Conservation (phyloP, 2,797 vertebrate genomes). For the Astyanax mexicanus region DNA sequence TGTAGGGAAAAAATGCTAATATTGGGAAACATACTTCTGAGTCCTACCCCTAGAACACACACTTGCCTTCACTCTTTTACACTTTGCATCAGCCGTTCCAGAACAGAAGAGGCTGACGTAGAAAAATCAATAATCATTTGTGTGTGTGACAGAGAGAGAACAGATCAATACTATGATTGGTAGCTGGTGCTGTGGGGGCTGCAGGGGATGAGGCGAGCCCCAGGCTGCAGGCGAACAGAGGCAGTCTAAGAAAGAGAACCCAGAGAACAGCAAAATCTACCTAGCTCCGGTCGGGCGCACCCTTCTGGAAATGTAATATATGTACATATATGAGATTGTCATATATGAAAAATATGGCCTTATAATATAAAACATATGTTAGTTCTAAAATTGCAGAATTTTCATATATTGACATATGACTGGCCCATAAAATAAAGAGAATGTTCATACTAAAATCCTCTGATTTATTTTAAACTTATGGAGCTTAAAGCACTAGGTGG, state of each 20-base stretch:
- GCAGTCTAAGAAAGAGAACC: slow-evolving; percentile 1
- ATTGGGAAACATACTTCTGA: too few species aligned
- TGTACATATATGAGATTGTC: too few species aligned
- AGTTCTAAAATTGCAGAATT: too few species aligned
- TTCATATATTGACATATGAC: too few species aligned
- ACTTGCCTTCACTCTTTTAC: slow-evolving; percentile 19
- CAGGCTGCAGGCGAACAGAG: neutral
- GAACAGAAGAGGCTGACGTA: slow-evolving; percentile 38
- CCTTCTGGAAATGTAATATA: too few species aligned
- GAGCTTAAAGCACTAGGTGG: too few species aligned
- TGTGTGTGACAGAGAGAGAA: slow-evolving; percentile 24
- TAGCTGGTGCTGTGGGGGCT: neutral
- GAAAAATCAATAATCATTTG: slow-evolving; percentile 64
- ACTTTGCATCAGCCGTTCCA: slow-evolving; percentile 33
- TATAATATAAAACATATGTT: too few species aligned
- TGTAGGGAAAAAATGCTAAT: too few species aligned
- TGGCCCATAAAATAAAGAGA: too few species aligned
- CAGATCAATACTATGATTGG: slow-evolving; percentile 60
- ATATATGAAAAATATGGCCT: too few species aligned
- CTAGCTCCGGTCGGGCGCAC: neutral
- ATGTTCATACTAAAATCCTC: too few species aligned
- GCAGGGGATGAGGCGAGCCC: slow-evolving; percentile 6
- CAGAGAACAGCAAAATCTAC: slow-evolving; percentile 13
- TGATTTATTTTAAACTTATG: too few species aligned
- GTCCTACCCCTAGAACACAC: neutral